These are phyloP conservation scores for Ceyx cyanopectus DNA, from an alignment of 2,113 vertebrate genomes.

Conservation along the genomic window DNA sequence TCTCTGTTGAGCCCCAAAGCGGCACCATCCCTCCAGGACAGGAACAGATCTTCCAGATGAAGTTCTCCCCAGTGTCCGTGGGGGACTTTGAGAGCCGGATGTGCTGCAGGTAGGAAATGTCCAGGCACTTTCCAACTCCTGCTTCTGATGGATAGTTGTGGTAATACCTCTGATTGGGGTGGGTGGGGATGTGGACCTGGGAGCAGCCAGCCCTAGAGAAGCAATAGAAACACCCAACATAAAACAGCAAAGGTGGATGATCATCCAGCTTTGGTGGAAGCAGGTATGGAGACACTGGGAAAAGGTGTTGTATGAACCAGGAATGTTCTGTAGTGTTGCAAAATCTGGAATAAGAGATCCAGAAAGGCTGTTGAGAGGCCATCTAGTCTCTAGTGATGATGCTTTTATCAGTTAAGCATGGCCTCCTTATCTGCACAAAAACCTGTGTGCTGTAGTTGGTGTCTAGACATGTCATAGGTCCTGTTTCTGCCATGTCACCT, in stretches of 20 bases:
- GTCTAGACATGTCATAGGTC: background rate
- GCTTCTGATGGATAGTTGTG: rapidly evolving
- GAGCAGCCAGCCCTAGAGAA: background rate
- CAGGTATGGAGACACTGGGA: background rate
- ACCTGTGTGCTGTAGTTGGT: background rate
- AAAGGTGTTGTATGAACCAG: background rate
- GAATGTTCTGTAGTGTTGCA: background rate
- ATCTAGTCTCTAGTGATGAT: background rate
- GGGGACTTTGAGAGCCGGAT: constrained; percentile 80
- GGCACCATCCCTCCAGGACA: constrained; percentile 77
- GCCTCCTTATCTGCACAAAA: background rate
- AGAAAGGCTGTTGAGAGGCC: background rate
- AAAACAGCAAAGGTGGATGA: background rate
- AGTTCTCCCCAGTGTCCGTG: constrained; percentile 81
- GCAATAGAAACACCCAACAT: background rate
- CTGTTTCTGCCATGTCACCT: background rate
- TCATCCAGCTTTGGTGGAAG: background rate
- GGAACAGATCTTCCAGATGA: constrained; percentile 76
- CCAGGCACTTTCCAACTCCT: rapidly evolving
- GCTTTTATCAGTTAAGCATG: background rate
- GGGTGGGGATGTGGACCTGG: background rate
- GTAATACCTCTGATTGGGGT: background rate
- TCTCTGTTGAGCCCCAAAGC: constrained; percentile 80
- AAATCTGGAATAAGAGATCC: background rate
- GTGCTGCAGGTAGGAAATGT: constrained; percentile 84